Base-by-base conservation (phyloP, 2,797 vertebrate genomes). In the Peromyscus attwateri region DNA sequence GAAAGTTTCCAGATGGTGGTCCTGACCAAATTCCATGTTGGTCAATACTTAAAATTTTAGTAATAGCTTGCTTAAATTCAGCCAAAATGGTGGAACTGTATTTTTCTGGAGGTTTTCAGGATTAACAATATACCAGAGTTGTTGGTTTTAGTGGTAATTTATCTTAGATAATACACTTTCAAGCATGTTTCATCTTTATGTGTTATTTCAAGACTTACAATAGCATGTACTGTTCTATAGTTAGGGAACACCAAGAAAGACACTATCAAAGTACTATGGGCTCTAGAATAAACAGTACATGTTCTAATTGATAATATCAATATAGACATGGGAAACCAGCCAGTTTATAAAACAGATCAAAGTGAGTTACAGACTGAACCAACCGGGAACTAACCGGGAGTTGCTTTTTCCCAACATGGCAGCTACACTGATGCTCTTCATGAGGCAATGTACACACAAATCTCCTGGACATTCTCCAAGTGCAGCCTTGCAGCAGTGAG, bases 131-230 rank as follows among this genome's bases (percentile, higher is more conserved):
- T 2, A 43, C 16, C 14, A 4, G 27, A 68, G n/a, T 40, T 21
- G 49, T 29, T 4, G 89, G 55, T 73, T 3, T 81, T 80, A 60
- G n/a, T 71, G 52, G 27, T 93, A 76, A 76, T 75, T 77, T 92
- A 62, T 60, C 62, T n/a, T 21, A 80, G 57, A 37, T 55, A 79
- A 46, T 49, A 6, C 23, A 68, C 89, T 87, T 95, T 93, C 77
- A 89, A 27, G 16, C 49, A 87, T 49, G 60, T 82, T 94, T 92
- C 66, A 77, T 37, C 71, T 81, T 70, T 62, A 66, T 40, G 21
- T 87, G 17, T 55, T 92, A 83, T 73, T 62, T 89, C 70, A 89
- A 94, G 71, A 83, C 64, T 84, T 75, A 70, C 66, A 92, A 29
- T 19, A 88, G 4, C 17, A 87, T 27, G 89, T 11, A 68, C 66